These are phyloP conservation scores for Actias luna DNA, from an alignment of 2,888 invertebrate genomes.

Conservation along the genomic window DNA sequence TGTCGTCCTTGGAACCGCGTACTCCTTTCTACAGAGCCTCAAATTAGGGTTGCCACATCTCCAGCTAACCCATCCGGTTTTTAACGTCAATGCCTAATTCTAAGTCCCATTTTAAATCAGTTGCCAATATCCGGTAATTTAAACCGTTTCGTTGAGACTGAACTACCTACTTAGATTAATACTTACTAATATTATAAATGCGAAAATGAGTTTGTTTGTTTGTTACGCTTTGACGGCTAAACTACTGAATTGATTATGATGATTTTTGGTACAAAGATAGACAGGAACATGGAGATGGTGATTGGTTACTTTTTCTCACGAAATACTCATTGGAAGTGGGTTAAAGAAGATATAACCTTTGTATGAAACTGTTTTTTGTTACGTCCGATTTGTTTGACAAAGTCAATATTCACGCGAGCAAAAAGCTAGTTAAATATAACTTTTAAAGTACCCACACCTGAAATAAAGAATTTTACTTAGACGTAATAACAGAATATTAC, in stretches of 20 bases:
- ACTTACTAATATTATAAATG: too few relatives aligned
- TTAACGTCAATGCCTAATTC: constrained; percentile 11
- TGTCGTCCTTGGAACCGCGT: constrained; percentile 70
- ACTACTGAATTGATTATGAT: too few relatives aligned
- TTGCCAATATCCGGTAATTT: constrained; percentile 16
- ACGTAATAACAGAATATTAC: background rate
- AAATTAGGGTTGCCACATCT: constrained; percentile 35
- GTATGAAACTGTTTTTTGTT: too few relatives aligned
- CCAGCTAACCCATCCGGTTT: constrained; percentile 16
- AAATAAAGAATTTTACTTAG: background rate
- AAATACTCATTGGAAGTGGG: too few relatives aligned
- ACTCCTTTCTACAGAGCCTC: constrained; percentile 67
- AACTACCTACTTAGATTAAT: background rate
- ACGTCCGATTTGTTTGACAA: too few relatives aligned
- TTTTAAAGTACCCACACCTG: background rate
- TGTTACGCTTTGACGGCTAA: too few relatives aligned
- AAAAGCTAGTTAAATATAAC: background rate
- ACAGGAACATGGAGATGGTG: too few relatives aligned
- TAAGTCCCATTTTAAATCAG: constrained; percentile 3
- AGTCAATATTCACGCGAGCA: too few relatives aligned
- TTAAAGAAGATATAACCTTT: too few relatives aligned
- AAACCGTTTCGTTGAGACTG: background rate
- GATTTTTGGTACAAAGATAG: too few relatives aligned
- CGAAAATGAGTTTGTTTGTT: too few relatives aligned
- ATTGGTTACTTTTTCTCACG: too few relatives aligned